phyloP scores from a whole-genome alignment of 2,888 invertebrate species.

The Orthonychiurus folsomi region DNA sequence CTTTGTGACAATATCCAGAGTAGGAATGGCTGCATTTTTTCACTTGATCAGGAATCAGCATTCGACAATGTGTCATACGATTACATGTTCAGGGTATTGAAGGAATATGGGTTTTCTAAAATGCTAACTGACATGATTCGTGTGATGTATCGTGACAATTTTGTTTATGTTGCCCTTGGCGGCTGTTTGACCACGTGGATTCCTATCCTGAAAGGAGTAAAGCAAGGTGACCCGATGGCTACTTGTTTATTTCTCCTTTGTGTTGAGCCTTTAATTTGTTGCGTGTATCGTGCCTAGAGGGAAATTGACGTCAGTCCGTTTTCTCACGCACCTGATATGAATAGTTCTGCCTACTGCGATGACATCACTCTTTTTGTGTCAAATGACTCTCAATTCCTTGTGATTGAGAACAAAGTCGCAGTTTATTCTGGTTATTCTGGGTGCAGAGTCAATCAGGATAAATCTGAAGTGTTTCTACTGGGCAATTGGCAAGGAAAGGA shows the following conservation, averaged over 20 bases:
- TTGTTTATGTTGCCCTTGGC: not conserved
- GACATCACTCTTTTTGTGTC: not conserved
- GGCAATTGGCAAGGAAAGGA: too few relatives aligned
- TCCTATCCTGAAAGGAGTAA: not conserved
- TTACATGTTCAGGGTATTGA: slow-evolving; percentile 1
- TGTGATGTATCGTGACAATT: not conserved
- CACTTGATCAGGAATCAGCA: not conserved
- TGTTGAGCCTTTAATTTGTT: not conserved
- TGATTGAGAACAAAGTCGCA: not conserved
- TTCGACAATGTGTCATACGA: not conserved
- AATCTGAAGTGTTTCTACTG: not conserved
- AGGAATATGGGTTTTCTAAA: not conserved
- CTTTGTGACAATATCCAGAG: not conserved
- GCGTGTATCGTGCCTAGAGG: too few relatives aligned
- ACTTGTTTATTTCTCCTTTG: not conserved
- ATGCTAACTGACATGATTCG: not conserved
- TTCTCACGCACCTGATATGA: not conserved
- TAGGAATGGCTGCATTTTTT: not conserved
- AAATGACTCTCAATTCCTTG: not conserved
- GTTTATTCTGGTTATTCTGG: not conserved
- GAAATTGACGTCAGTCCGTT: not conserved
- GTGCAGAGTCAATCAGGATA: not conserved
- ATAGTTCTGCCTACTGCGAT: not conserved
- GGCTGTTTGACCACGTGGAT: not conserved
- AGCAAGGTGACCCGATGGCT: slow-evolving; percentile 4